These are phyloP conservation scores for Antigone vipio DNA, from an alignment of 2,113 vertebrate genomes.

Conservation along the genomic window DNA sequence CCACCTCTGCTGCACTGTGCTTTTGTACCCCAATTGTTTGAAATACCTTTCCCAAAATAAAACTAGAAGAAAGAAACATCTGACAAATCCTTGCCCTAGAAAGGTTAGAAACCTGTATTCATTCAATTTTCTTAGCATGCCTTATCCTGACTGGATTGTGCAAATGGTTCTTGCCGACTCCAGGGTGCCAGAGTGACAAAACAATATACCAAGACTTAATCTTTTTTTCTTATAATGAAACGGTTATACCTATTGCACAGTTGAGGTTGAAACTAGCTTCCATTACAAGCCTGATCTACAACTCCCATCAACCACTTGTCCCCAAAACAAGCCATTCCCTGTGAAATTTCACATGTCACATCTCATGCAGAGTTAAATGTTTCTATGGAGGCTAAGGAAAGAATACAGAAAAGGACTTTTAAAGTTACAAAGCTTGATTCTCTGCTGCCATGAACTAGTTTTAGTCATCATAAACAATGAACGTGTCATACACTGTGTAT, in stretches of 20 bases:
- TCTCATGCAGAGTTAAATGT: not conserved
- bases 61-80: not conserved
- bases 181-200: not conserved
- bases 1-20: not conserved
- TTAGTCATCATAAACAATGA: not conserved
- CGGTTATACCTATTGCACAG: not conserved
- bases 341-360: not conserved
- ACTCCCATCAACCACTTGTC: not conserved
- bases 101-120: conserved; percentile 15
- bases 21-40: not conserved
- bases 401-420: not conserved
- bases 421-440: not conserved
- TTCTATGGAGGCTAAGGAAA: not conserved
- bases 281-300: not conserved
- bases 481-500: not conserved
- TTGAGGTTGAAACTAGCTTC: conserved; percentile 7
- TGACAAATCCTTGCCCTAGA: not conserved
- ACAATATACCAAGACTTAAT: not conserved
- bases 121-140: conserved; percentile 40
- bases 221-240: conserved; percentile 28
- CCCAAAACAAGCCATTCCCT: not conserved
- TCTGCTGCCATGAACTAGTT: not conserved
- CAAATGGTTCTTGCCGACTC: not conserved
- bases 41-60: not conserved
- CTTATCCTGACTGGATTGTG: not conserved